Conservation (phyloP, 2,797 vertebrate genomes). For the Bufotes viridis region DNA sequence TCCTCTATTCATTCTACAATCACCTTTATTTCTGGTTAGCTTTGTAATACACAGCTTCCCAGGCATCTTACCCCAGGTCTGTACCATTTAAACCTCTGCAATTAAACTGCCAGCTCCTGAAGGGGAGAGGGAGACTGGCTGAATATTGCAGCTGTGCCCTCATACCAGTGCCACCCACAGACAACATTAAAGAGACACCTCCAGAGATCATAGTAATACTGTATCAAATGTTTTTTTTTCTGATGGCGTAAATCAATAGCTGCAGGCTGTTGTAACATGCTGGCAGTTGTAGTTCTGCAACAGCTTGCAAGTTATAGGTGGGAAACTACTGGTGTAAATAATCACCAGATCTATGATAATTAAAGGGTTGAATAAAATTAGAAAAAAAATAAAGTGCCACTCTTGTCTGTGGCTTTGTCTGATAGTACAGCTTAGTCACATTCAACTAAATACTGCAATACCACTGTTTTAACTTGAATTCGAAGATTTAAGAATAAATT, state of each 20-base stretch:
- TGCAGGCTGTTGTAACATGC: neutral
- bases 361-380: neutral
- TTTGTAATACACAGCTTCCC: constrained; percentile 1
- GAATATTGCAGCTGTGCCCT: constrained; percentile 27
- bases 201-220: neutral
- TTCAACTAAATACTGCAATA: too few species aligned
- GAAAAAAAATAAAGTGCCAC: neutral
- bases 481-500: too few species aligned
- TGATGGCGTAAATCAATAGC: neutral
- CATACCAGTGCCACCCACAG: neutral
- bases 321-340: neutral
- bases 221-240: neutral
- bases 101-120: constrained; percentile 29
- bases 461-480: too few species aligned
- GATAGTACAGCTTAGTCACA: too few species aligned
- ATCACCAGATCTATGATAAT: too few species aligned
- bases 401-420: neutral
- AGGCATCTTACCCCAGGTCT: neutral
- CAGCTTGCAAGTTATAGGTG: neutral
- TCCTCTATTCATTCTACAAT: constrained; percentile 3
- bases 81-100: constrained; percentile 16
- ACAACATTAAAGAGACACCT: neutral
- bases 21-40: constrained; percentile 30
- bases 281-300: neutral
- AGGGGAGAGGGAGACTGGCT: neutral